A percentile compares a stretch with the other conserved stretches of the same genome.
These are phyloP conservation scores for Tympanuchus pallidicinctus DNA, from an alignment of 2,113 vertebrate species.

Conservation along the genomic window DNA sequence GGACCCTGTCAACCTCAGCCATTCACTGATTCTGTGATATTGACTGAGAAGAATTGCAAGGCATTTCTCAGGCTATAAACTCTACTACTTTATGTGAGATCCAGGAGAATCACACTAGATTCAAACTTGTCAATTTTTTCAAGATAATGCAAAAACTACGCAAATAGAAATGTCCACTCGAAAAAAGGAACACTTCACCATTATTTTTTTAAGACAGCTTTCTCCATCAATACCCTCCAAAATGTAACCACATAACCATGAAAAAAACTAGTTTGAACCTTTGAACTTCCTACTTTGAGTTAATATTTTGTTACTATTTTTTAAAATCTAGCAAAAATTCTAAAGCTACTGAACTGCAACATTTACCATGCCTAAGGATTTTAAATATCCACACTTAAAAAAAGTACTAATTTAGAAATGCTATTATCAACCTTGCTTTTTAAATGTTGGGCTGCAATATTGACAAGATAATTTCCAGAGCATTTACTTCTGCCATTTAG, in stretches of 20 bases:
- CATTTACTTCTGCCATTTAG: conserved; percentile 34
- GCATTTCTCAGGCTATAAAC: background rate
- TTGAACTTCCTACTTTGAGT: background rate
- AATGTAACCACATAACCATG: background rate
- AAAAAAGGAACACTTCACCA: background rate
- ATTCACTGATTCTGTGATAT: background rate
- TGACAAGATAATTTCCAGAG: conserved; percentile 53
- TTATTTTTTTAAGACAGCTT: background rate
- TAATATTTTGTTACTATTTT: background rate
- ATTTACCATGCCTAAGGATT: background rate
- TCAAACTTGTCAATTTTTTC: background rate
- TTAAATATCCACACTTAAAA: background rate
- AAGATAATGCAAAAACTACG: background rate
- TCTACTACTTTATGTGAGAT: background rate
- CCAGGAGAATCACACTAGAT: background rate
- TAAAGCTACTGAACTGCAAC: background rate
- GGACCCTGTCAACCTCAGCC: background rate
- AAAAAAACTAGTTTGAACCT: background rate
- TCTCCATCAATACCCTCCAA: background rate
- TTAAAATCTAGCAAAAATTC: background rate
- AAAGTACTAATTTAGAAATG: background rate
- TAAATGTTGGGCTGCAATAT: conserved; percentile 11
- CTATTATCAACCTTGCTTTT: conserved; percentile 11
- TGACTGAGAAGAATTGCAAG: background rate
- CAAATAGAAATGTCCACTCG: background rate